phyloP scores from a whole-genome alignment of 1,140 invertebrate species.

The Microvelia longipes region DNA sequence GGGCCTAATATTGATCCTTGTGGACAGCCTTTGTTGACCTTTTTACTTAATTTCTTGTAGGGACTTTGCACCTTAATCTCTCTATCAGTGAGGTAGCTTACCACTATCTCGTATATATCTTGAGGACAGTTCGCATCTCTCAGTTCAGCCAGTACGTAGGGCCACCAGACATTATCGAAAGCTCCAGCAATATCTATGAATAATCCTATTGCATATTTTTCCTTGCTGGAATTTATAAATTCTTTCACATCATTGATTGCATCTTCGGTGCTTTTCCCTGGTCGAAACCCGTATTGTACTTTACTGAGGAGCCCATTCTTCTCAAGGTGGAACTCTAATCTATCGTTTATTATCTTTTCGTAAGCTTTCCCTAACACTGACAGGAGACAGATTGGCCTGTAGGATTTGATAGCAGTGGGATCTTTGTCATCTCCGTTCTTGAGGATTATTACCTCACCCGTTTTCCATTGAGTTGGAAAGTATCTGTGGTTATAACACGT shows the following conservation, averaged over 20 bases:
- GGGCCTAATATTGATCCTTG: not conserved
- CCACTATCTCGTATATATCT: not conserved
- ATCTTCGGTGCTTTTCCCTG: not conserved
- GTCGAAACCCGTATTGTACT: not conserved
- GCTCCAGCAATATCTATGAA: not conserved
- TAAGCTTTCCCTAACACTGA: not conserved
- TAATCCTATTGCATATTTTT: not conserved
- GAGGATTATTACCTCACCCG: not conserved
- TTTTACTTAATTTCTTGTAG: not conserved
- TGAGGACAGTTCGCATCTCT: not conserved
- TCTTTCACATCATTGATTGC: not conserved
- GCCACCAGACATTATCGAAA: not conserved
- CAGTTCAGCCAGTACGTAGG: not conserved
- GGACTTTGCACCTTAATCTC: not conserved
- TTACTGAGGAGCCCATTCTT: not conserved
- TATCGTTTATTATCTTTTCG: not conserved
- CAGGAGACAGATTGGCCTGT: constrained; percentile 1
- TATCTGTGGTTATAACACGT: not conserved
- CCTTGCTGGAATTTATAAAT: not conserved
- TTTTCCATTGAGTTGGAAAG: not conserved
- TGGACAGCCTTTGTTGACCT: not conserved
- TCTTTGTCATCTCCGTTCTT: not conserved
- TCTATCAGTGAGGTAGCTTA: not conserved
- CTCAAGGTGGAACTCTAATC: not conserved
- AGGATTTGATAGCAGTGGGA: not conserved